These are phyloP conservation scores for Rhagophthalmus giganteus DNA, from an alignment of 2,888 invertebrate genomes.

Conservation along the genomic window DNA sequence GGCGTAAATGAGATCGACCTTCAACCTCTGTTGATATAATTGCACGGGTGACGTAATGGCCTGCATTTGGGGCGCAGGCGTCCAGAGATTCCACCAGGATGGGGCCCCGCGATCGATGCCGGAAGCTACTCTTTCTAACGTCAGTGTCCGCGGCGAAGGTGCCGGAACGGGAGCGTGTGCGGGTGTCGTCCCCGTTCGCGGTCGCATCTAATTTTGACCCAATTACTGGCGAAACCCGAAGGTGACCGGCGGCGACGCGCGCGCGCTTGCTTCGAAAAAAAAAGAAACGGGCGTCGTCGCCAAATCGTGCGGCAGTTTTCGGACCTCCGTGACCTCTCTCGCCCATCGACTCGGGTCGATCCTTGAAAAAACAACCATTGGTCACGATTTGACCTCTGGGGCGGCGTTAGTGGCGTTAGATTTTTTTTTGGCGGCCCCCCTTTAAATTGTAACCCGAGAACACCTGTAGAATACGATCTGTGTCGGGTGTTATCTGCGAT, in stretches of 20 bases:
- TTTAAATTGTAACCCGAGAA: too few species aligned
- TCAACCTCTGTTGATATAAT: constrained; percentile 42
- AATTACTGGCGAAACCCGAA: neutral
- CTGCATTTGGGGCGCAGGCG: constrained; percentile 38
- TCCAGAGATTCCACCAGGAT: constrained; percentile 35
- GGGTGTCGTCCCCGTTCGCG: constrained; percentile 4
- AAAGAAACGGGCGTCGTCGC: too few species aligned
- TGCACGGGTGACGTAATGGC: constrained; percentile 43
- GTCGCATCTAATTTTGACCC: too few species aligned
- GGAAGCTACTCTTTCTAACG: constrained; percentile 30
- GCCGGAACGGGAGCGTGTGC: constrained; percentile 17
- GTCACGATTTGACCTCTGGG: too few species aligned
- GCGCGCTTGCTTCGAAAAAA: too few species aligned
- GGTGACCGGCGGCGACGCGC: neutral
- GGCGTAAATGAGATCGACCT: constrained; percentile 33
- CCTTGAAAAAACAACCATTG: neutral
- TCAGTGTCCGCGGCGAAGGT: constrained; percentile 53
- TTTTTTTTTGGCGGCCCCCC: too few species aligned
- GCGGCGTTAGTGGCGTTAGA: too few species aligned
- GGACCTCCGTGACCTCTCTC: constrained; percentile 1
- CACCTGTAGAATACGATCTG: neutral
- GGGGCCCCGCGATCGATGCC: constrained; percentile 41
- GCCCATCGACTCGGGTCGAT: neutral
- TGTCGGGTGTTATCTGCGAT: neutral
- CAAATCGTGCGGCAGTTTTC: neutral